Base-by-base conservation (phyloP, 2,888 invertebrate genomes). In the Andrena hattorfiana region DNA sequence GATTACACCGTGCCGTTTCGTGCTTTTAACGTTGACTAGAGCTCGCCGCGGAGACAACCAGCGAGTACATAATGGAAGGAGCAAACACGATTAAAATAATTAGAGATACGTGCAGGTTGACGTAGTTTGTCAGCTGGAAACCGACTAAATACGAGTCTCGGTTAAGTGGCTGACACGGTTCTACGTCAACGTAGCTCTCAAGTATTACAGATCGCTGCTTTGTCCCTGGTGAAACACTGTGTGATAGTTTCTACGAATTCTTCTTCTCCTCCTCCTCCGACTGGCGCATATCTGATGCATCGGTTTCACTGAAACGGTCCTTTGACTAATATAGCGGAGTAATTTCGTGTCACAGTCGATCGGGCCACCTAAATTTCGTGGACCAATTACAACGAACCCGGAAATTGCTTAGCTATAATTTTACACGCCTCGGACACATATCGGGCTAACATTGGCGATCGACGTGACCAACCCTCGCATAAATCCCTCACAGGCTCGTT, bases 51-150 rank as follows among this genome's bases (percentile, higher is more conserved):
- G 62, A 20, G 49, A 28, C 68, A 23, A 63, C 62, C 35, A 23
- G 32, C 69, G 64, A 64, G 42, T 30, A 59, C 74, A 66, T 70
- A 80, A 82, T 82, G 67, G 81, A 66, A 70, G 70, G 16, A 63
- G 74, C 62, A 80, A 82, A 82, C 74, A 67, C 81, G 81, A 82
- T 82, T 82, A 80, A 82, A 80, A 82, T 80, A 80, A 82, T 82
- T 82, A 80, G 81, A 56, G 66, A 70, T 64, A 69, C 80, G 30
- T 26, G 72, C 4, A 28, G 66, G 63, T 63, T 67, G 78, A 66
- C 66, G 51, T 13, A 69, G 59, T 59, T 68, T 67, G 67, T 54
- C 23, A n/a, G 56, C 16, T 16, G 49, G 30, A 60, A 69, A 79
- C 60, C 63, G 72, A 51, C 51, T 79, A 79, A 81, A 81, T 62